Evolutionary conservation across 2,888 invertebrate species (phyloP).

Genomic region (Clepsis dumicolana): DNA sequence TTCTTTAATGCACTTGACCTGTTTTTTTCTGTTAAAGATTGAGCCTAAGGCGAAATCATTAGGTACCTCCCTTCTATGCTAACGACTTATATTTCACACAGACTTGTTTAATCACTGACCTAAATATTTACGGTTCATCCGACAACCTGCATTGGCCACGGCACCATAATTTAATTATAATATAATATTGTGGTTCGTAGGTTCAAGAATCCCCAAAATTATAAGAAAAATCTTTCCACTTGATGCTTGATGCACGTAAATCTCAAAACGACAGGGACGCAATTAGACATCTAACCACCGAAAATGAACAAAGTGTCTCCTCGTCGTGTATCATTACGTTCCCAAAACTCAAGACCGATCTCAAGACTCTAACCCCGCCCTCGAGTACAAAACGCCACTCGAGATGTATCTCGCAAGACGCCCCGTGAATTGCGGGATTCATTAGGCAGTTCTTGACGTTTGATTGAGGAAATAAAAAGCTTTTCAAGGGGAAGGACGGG

Average conservation of each 20-base stretch:
- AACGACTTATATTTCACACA: too few species aligned
- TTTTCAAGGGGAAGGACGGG: conserved; percentile 63
- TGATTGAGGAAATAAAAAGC: conserved; percentile 83
- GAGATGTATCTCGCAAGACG: conserved; percentile 5
- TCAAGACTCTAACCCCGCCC: conserved; percentile 7
- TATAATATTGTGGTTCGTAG: too few species aligned
- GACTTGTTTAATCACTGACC: too few species aligned
- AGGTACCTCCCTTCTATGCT: too few species aligned
- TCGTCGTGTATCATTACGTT: background rate
- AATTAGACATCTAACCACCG: background rate
- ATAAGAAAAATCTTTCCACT: too few species aligned
- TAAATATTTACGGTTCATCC: too few species aligned
- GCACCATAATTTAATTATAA: too few species aligned
- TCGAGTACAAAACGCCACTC: conserved; percentile 26
- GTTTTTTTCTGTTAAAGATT: too few species aligned
- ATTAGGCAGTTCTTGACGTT: conserved; percentile 81
- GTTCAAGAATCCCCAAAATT: too few species aligned
- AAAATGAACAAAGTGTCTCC: background rate
- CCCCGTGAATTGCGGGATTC: conserved; percentile 62
- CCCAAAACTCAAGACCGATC: background rate
- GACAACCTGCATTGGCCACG: too few species aligned
- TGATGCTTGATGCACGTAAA: background rate
- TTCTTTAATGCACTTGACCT: too few species aligned
- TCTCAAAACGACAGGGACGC: background rate
- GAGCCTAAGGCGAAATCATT: too few species aligned